These are phyloP conservation scores for Lobophora halterata DNA, from an alignment of 2,888 invertebrate genomes.

Conservation along the genomic window DNA sequence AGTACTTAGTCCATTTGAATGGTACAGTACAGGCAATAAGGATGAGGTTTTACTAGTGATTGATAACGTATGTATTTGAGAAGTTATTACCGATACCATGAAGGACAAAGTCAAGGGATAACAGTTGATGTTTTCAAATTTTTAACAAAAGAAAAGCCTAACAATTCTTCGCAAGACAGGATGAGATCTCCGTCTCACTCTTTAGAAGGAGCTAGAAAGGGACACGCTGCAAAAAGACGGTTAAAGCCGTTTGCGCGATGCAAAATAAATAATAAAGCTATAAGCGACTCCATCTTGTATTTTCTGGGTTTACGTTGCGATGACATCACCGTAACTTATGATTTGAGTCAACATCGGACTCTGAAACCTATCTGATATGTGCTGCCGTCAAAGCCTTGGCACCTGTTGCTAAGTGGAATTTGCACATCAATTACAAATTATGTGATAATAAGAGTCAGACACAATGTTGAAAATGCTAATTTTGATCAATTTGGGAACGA, in stretches of 20 bases:
- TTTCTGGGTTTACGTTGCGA: constrained; percentile 52
- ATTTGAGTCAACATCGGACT: constrained; percentile 63
- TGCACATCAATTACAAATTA: constrained; percentile 28
- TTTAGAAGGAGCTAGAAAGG: constrained; percentile 43
- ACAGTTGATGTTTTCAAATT: constrained; percentile 23
- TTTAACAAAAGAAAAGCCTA: constrained; percentile 54
- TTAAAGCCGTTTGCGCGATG: constrained; percentile 65
- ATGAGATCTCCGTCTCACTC: constrained; percentile 52
- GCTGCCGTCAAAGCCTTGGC: constrained; percentile 45
- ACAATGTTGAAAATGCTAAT: not conserved
- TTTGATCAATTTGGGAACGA: not conserved
- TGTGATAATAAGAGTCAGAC: not conserved
- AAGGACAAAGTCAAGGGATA: constrained; percentile 2
- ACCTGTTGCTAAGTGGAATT: constrained; percentile 50
- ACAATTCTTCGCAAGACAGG: constrained; percentile 59
- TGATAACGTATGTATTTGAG: no score
- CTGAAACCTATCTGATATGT: constrained; percentile 47
- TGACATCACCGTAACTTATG: constrained; percentile 76
- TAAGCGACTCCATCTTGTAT: constrained; percentile 59
- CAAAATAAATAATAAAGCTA: constrained; percentile 72
- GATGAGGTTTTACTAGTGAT: no score
- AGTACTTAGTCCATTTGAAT: no score
- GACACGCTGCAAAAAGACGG: constrained; percentile 65
- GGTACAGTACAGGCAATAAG: no score
- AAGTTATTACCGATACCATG: no score